Conservation (phyloP, 2,797 vertebrate genomes). For the Chrosomus eos region DNA sequence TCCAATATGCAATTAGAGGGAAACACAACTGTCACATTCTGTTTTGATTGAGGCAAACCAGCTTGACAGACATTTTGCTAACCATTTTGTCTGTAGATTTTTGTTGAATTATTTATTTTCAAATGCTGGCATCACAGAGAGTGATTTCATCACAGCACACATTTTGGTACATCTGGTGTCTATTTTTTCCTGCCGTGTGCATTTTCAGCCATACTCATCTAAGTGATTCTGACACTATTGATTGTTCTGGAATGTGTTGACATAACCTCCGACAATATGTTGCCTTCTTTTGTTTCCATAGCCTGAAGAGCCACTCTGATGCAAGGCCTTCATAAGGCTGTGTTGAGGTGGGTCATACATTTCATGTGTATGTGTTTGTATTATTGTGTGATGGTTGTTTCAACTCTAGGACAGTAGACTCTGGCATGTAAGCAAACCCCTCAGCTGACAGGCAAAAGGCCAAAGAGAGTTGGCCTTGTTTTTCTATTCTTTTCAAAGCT, state of each 20-base stretch:
- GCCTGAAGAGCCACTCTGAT: slow-evolving; percentile 76
- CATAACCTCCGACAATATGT: slow-evolving; percentile 74
- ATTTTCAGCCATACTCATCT: slow-evolving; percentile 30
- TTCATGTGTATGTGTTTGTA: slow-evolving; percentile 56
- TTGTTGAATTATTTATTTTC: slow-evolving; percentile 36
- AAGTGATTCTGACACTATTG: slow-evolving; percentile 67
- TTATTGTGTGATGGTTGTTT: slow-evolving; percentile 55
- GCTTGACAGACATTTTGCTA: slow-evolving; percentile 42
- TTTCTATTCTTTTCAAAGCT: slow-evolving; percentile 75
- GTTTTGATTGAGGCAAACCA: slow-evolving; percentile 10
- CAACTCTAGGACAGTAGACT: slow-evolving; percentile 43
- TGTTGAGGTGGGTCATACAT: slow-evolving; percentile 61
- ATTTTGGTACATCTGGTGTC: slow-evolving; percentile 36
- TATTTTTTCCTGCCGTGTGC: slow-evolving; percentile 24
- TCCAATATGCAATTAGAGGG: slow-evolving; percentile 15
- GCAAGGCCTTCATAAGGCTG: slow-evolving; percentile 71
- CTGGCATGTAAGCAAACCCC: slow-evolving; percentile 40
- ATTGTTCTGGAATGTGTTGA: slow-evolving; percentile 70
- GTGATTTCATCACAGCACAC: slow-evolving; percentile 28
- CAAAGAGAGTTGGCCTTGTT: slow-evolving; percentile 66
- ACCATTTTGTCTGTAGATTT: slow-evolving; percentile 19
- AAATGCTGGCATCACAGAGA: background rate
- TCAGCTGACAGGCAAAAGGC: slow-evolving; percentile 50
- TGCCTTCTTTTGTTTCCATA: slow-evolving; percentile 73
- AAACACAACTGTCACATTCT: slow-evolving; percentile 32